Percentiles rank a stretch among this genome's conserved stretches.
Conservation (phyloP, 2,113 vertebrate species). For the Podocnemis expansa region DNA sequence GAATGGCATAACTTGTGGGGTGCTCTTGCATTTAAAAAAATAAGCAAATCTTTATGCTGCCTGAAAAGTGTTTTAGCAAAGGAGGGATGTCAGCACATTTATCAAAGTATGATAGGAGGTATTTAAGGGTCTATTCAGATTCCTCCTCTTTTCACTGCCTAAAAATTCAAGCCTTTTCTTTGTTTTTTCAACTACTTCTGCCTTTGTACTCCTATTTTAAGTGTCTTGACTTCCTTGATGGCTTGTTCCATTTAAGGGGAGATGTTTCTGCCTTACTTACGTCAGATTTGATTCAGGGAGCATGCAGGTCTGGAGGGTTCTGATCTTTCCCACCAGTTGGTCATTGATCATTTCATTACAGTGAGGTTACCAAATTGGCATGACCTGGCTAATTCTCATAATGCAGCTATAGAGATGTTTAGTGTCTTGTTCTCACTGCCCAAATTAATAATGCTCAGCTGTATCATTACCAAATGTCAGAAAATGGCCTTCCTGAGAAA, state of each 20-base stretch:
- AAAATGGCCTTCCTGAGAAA: constrained; percentile 30
- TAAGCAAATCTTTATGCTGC: constrained; percentile 46
- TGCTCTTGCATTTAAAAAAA: not conserved
- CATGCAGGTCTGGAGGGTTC: not conserved
- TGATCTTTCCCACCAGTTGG: constrained; percentile 31
- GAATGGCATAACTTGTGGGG: constrained; percentile 33
- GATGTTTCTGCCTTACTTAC: constrained; percentile 2
- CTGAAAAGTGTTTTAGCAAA: constrained; percentile 47
- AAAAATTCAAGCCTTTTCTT: constrained; percentile 8
- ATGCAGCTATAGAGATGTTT: not conserved
- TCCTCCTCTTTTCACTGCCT: not conserved
- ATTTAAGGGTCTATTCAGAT: not conserved
- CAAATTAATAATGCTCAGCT: constrained; percentile 29
- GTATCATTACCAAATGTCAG: constrained; percentile 46
- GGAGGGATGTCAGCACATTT: constrained; percentile 1
- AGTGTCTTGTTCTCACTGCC: not conserved
- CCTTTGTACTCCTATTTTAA: constrained; percentile 5
- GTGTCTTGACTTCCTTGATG: not conserved
- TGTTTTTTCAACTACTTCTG: not conserved
- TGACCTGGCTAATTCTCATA: constrained; percentile 39
- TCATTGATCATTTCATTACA: constrained; percentile 68
- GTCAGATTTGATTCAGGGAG: constrained; percentile 41
- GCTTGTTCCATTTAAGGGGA: constrained; percentile 26
- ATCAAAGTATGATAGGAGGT: constrained; percentile 36
- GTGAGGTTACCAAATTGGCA: constrained; percentile 27